Percentiles rank a stretch among this genome's conserved stretches.
These are phyloP conservation scores for Gasteruption jaculator DNA, from an alignment of 2,888 invertebrate genomes.

Conservation along the genomic window DNA sequence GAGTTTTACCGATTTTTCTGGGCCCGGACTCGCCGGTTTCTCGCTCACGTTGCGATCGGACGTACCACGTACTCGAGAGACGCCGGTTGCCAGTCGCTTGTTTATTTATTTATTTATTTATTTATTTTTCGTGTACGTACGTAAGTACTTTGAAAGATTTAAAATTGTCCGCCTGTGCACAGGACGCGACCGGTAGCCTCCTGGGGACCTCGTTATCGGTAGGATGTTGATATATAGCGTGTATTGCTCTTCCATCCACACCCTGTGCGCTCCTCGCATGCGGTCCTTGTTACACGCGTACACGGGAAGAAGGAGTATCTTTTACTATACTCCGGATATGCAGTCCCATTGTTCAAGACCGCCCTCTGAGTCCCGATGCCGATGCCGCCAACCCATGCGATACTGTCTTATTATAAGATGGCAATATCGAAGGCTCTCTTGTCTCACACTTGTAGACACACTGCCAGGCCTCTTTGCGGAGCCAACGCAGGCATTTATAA, in stretches of 20 bases:
- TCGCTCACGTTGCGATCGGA: too few relatives aligned
- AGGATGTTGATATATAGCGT: conserved; percentile 48
- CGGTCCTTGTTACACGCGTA: conserved; percentile 36
- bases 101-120: too few relatives aligned
- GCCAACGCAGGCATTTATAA: too few relatives aligned
- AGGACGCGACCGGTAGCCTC: conserved; percentile 45
- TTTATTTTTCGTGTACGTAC: too few relatives aligned
- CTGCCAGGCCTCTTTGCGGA: conserved; percentile 27
- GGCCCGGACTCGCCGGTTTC: too few relatives aligned
- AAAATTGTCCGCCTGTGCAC: too few relatives aligned
- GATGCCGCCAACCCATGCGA: conserved; percentile 37
- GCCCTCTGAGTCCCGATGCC: conserved; percentile 34
- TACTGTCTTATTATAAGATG: conserved; percentile 49
- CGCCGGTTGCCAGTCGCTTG: too few relatives aligned
- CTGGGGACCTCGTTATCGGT: conserved; percentile 48
- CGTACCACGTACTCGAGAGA: too few relatives aligned
- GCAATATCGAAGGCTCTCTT: conserved; percentile 38
- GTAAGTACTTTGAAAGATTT: too few relatives aligned
- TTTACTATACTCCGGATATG: conserved; percentile 27
- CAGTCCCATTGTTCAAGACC: conserved; percentile 37
- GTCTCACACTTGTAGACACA: conserved; percentile 38
- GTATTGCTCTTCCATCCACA: conserved; percentile 42
- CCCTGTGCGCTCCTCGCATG: conserved; percentile 29
- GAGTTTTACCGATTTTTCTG: too few relatives aligned
- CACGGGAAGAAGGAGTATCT: neutral